Evolutionary conservation across 2,113 vertebrate species (phyloP), one percentile per base, ranked within the genome.

Genomic region (Nematolebias whitei): DNA sequence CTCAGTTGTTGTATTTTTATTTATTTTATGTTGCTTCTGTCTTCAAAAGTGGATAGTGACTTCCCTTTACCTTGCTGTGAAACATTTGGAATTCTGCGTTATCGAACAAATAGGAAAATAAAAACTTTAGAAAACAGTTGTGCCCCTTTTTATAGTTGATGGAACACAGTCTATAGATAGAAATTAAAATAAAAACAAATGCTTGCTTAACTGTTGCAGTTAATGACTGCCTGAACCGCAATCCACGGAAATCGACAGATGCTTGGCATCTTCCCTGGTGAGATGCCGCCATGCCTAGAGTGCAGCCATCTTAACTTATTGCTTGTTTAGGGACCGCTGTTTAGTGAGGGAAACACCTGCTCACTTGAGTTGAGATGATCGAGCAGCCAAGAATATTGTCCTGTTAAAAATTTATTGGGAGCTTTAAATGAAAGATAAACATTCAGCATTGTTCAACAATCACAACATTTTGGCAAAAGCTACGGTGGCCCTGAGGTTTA

Each of bases 301-400:
- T 58, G 53, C 53, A 62, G 74, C 68, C 71, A 67, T 78, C 54
- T 78, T 69, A 22, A 59, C 54, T 62, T 66, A 74, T 60, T 79
- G 60, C 76, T 66, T 66, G 59, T 67, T 78, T 68, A 24, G 29
- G 35, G 65, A 24, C 45, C 22, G 56, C 48, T 72, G 45, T 70
- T 66, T 50, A 73, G 24, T 65, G 45, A 75, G n/a, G 16, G 32
- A 63, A 79, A 76, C 63, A 72, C 67, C 67, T 74, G 51, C 63
- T 75, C 23, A 35, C 4, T 78, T 63, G 23, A 57, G 57, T n/a
- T 51, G 35, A 71, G 29, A 29, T 79, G 56, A 29, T 50, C 63
- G 54, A 55, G 49, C 38, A 66, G 26, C 73, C 20, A 54, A 54
- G 47, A 83, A 29, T 43, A 4, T 26, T 56, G 40, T 67, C 53